Base-by-base conservation (phyloP, 2,888 invertebrate species). In the Chalcis sispes region DNA sequence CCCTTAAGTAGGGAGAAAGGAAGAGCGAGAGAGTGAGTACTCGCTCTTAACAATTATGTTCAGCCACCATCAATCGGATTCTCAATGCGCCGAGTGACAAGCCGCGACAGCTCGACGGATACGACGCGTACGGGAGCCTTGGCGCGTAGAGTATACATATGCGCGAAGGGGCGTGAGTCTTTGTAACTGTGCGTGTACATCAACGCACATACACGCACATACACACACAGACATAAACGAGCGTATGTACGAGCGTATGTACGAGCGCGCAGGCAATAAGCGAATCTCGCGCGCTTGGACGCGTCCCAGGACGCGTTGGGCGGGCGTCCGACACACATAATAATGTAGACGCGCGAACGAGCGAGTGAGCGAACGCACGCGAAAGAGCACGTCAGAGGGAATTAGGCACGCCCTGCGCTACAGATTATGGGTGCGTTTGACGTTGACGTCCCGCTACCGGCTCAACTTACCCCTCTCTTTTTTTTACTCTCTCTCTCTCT, bases 361-460 rank as follows among this genome's bases (percentile, higher is more conserved):
- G n/a, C n/a, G n/a, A n/a, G n/a, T n/a, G n/a, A n/a, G 77, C 72
- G 78, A 75, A 64, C 75, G 76, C 77, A 78, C 70, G 80, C 74
- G 83, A 83, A 83, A 83, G 82, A 81, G 79, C 81, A 80, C 77
- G 83, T 84, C 84, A 80, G 79, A 80, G 80, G 78, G 81, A 84
- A 84, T 84, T 84, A 84, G 81, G 79, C 80, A 82, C 80, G 82
- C 81, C 79, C 81, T 78, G 77, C 36, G 40, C 72, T 61, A 74
- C 81, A 80, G 81, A 84, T 83, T 83, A 83, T 80, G 81, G 80
- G 70, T 78, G 75, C 75, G 80, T 79, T 78, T 82, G 82, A 83
- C 81, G 78, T 81, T 77, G 75, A 75, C 72, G 72, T 36, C 40
- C 23, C 23, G 79, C 80, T 80, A 80, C 75, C 72, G 80, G 79